These are phyloP conservation scores for Cettia cetti DNA, from an alignment of 2,113 vertebrate species.

Conservation along the genomic window DNA sequence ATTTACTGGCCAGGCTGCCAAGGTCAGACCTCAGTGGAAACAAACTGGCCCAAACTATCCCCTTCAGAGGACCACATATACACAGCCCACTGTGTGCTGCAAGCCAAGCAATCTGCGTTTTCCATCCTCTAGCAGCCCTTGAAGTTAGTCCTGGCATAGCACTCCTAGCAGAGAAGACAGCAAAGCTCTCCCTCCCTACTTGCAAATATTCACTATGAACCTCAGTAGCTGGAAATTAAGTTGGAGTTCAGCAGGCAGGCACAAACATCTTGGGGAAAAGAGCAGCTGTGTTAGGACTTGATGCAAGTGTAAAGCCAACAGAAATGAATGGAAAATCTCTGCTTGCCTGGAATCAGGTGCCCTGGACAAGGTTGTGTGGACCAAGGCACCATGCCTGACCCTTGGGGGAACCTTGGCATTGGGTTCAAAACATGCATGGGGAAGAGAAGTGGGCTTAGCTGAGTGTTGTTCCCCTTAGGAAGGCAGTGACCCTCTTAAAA, in stretches of 20 bases:
- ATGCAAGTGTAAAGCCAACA: neutral
- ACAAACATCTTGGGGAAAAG: neutral
- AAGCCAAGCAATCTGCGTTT: neutral
- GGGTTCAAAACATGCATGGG: neutral
- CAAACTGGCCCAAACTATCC: neutral
- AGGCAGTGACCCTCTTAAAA: neutral
- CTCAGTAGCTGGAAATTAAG: neutral
- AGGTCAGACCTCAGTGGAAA: neutral
- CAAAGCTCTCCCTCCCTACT: neutral
- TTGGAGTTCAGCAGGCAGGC: neutral
- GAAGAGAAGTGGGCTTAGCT: neutral
- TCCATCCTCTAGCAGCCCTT: neutral
- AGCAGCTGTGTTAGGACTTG: neutral
- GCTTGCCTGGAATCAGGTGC: rapidly evolving
- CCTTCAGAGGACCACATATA: neutral
- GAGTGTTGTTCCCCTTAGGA: neutral
- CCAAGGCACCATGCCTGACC: neutral
- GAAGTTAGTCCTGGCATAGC: neutral
- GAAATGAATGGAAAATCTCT: neutral
- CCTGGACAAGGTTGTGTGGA: neutral
- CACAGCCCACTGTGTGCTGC: neutral
- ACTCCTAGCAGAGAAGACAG: neutral
- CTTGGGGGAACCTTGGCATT: rapidly evolving
- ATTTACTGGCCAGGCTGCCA: neutral
- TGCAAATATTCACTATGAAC: neutral